These are phyloP conservation scores for Platysternon megacephalum DNA, from an alignment of 2,113 vertebrate species.

Conservation along the genomic window DNA sequence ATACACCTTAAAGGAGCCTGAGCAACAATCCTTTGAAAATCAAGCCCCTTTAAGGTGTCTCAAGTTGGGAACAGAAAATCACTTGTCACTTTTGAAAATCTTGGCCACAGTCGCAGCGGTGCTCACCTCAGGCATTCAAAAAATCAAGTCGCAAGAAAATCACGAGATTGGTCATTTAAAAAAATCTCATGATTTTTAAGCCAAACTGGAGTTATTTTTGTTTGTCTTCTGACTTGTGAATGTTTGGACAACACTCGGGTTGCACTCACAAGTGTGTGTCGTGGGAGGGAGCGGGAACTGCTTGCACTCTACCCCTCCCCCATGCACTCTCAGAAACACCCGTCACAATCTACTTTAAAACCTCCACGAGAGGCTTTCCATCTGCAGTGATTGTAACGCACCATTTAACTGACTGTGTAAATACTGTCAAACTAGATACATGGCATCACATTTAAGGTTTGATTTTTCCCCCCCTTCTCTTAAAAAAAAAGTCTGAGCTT, in stretches of 20 bases:
- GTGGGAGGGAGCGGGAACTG: background rate
- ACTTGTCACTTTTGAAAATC: background rate
- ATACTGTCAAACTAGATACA: background rate
- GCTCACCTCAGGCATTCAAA: background rate
- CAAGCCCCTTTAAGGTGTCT: background rate
- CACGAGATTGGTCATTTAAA: background rate
- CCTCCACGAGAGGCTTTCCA: background rate
- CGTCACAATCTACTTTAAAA: background rate
- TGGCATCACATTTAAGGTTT: background rate
- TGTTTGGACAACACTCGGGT: background rate
- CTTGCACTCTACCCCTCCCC: background rate
- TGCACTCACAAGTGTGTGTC: background rate
- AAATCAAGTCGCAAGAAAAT: background rate
- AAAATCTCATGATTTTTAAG: background rate
- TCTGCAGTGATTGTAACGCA: background rate
- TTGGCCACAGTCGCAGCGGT: background rate
- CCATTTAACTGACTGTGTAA: background rate
- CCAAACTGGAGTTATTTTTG: background rate
- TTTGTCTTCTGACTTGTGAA: background rate
- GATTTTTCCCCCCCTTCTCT: background rate
- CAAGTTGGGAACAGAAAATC: background rate
- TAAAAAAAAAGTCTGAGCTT: background rate
- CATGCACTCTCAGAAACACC: background rate
- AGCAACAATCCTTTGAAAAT: background rate
- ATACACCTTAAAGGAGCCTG: background rate